phyloP scores from a whole-genome alignment of 2,797 vertebrate species.

The Chiloscyllium punctatum region DNA sequence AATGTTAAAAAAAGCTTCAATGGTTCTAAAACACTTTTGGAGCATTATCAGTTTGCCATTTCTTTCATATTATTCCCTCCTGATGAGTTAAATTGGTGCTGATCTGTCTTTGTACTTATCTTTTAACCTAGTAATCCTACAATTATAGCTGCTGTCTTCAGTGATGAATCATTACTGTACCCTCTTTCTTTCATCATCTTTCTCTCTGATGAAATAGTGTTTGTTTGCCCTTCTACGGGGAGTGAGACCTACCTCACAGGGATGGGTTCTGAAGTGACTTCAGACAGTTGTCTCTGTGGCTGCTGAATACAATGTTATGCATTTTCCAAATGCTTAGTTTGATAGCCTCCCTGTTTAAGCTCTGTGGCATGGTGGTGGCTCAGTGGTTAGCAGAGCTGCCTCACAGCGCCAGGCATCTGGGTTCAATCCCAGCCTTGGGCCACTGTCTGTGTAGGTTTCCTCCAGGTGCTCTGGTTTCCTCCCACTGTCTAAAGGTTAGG shows the following conservation, averaged over 20 bases:
- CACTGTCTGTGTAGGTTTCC: too few species aligned
- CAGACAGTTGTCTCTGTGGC: not conserved
- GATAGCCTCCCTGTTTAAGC: not conserved
- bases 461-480: too few species aligned
- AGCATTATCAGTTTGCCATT: not conserved
- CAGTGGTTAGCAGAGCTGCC: too few species aligned
- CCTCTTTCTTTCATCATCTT: not conserved
- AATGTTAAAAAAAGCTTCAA: not conserved
- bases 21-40: not conserved
- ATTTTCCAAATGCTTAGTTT: not conserved
- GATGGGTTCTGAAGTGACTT: too few species aligned
- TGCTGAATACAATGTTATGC: not conserved
- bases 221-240: not conserved
- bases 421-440: too few species aligned
- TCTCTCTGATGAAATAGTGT: not conserved
- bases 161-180: not conserved
- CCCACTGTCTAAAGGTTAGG: too few species aligned
- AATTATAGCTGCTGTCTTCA: not conserved
- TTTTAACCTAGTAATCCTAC: not conserved
- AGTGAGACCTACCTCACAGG: not conserved
- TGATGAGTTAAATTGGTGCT: not conserved
- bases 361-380: not conserved
- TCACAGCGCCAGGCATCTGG: too few species aligned
- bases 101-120: not conserved
- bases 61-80: not conserved